phyloP scores from a whole-genome alignment of 2,113 vertebrate species.

The Chamaetylas fuelleborni region DNA sequence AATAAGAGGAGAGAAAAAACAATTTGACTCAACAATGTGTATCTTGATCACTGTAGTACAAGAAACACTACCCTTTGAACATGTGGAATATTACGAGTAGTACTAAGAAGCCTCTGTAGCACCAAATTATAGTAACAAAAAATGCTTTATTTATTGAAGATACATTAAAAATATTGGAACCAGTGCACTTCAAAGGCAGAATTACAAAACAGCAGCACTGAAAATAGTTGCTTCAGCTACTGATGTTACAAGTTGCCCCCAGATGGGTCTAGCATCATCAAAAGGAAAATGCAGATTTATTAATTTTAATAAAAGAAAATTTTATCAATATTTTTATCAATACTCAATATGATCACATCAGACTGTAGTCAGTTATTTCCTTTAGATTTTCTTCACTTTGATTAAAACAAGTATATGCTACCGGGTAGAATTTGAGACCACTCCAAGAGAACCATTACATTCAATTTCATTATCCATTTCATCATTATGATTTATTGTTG shows the following conservation, averaged over 20 bases:
- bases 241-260: not conserved
- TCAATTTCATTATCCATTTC: not conserved
- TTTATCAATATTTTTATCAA: not conserved
- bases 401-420: not conserved
- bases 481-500: not conserved
- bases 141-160: not conserved
- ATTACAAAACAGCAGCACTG: not conserved
- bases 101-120: not conserved
- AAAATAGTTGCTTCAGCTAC: not conserved
- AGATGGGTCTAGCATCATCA: not conserved
- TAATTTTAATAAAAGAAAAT: not conserved
- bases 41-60: not conserved
- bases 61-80: not conserved
- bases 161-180: not conserved
- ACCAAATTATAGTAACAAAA: not conserved
- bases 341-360: not conserved
- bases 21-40: accelerated
- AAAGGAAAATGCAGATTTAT: not conserved
- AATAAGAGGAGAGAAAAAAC: not conserved
- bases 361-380: not conserved
- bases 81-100: not conserved
- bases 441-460: not conserved
- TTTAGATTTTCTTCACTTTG: not conserved
- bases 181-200: not conserved
- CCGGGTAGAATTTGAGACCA: not conserved